Evolutionary conservation across 2,888 invertebrate species (phyloP).

Genomic region (Salticus scenicus): DNA sequence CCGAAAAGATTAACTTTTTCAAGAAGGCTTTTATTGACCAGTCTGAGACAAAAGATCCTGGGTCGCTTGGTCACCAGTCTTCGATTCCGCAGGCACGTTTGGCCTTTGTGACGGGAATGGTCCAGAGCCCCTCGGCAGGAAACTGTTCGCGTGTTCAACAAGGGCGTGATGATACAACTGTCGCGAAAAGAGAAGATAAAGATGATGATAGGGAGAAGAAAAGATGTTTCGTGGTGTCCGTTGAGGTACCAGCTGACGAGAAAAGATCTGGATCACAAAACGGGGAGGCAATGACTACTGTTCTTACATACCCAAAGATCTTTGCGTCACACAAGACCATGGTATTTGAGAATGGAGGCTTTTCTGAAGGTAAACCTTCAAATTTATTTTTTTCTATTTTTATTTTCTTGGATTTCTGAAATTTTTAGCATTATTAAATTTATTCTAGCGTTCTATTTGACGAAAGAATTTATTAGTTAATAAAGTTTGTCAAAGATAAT

Average conservation of each 20-base stretch:
- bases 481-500: no score
- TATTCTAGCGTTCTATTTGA: no score
- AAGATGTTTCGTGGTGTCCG: constrained; percentile 4
- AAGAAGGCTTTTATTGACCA: constrained; percentile 21
- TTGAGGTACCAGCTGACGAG: constrained; percentile 1
- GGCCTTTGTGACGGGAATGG: constrained; percentile 65
- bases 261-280: not conserved
- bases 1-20: constrained; percentile 60
- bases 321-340: constrained; percentile 36
- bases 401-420: no score
- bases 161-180: constrained; percentile 21
- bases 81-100: constrained; percentile 64
- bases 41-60: constrained; percentile 19
- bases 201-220: constrained; percentile 11
- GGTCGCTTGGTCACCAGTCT: constrained; percentile 51
- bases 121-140: constrained; percentile 54
- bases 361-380: constrained; percentile 31
- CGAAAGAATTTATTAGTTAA: no score
- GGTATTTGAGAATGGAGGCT: not conserved
- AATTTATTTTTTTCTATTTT: constrained; percentile 1
- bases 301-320: constrained; percentile 50
- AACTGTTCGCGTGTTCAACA: constrained; percentile 28
- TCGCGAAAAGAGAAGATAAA: constrained; percentile 9
- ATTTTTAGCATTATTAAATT: no score
- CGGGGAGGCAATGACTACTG: constrained; percentile 19